Conservation (phyloP, 2,113 vertebrate species). For the Bettongia penicillata region DNA sequence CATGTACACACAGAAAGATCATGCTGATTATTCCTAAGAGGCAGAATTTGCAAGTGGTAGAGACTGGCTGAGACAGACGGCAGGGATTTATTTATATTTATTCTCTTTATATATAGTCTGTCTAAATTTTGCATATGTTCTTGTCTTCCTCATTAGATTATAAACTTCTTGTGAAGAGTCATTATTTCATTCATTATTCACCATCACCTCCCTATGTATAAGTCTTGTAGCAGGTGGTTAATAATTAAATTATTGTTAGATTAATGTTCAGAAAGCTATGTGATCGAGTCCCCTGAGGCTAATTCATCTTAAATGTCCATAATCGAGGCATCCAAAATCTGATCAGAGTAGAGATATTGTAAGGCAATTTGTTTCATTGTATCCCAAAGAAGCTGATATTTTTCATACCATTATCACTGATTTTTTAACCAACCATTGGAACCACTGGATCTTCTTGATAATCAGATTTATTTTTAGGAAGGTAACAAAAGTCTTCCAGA, state of each 20-base stretch:
- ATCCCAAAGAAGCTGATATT: background rate
- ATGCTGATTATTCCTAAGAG: background rate
- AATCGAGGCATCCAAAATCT: background rate
- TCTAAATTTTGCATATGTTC: background rate
- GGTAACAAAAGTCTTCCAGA: background rate
- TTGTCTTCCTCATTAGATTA: background rate
- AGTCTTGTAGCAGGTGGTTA: background rate
- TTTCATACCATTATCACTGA: background rate
- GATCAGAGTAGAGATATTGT: background rate
- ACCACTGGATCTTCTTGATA: background rate
- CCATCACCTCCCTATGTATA: background rate
- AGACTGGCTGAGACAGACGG: background rate
- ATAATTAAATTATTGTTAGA: background rate
- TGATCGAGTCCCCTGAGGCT: background rate
- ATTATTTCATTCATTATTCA: background rate
- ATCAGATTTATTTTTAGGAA: background rate
- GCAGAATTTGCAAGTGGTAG: background rate
- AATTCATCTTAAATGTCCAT: background rate
- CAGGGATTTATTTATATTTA: background rate
- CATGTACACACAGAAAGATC: no score
- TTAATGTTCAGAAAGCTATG: background rate
- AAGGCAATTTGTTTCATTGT: background rate
- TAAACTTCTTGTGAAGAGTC: background rate
- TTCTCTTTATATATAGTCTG: background rate
- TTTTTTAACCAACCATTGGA: no score